Conservation (phyloP, 2,888 invertebrate genomes). For the Ophion ellenae region DNA sequence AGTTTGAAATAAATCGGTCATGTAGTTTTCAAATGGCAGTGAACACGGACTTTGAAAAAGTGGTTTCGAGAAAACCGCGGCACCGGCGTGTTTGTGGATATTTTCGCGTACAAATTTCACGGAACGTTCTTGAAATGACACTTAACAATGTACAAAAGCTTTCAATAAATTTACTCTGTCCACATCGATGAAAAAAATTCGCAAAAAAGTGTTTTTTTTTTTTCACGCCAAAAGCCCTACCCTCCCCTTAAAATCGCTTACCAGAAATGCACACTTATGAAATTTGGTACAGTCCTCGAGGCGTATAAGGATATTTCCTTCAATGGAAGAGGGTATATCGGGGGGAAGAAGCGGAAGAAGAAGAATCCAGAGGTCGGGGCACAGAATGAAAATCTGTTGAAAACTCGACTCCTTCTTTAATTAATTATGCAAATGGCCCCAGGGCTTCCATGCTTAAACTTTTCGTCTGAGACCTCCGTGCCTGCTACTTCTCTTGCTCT, state of each 20-base stretch:
- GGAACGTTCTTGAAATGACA: too few relatives aligned
- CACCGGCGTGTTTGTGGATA: too few relatives aligned
- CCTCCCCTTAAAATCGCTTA: not conserved
- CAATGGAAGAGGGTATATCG: slow-evolving; percentile 46
- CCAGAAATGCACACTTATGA: slow-evolving; percentile 8
- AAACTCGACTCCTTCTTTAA: slow-evolving; percentile 81
- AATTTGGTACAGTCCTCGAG: not conserved
- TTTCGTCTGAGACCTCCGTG: slow-evolving; percentile 77
- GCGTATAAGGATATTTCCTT: slow-evolving; percentile 21
- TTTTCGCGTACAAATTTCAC: too few relatives aligned
- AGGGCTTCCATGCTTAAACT: slow-evolving; percentile 80
- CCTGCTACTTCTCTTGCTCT: slow-evolving; percentile 65
- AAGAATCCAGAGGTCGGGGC: slow-evolving; percentile 66
- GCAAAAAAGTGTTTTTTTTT: too few relatives aligned
- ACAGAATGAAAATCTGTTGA: slow-evolving; percentile 79
- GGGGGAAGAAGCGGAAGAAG: slow-evolving; percentile 38
- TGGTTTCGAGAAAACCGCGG: too few relatives aligned
- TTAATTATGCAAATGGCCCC: slow-evolving; percentile 82
- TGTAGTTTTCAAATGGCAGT: too few relatives aligned
- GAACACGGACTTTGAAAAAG: too few relatives aligned
- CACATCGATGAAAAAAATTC: too few relatives aligned
- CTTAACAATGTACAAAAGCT: too few relatives aligned
- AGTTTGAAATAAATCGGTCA: too few relatives aligned
- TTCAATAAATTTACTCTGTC: too few relatives aligned
- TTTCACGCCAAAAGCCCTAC: too few relatives aligned